Evolutionary conservation across 2,888 invertebrate genomes (phyloP).

Genomic region (Morpho achilles): DNA sequence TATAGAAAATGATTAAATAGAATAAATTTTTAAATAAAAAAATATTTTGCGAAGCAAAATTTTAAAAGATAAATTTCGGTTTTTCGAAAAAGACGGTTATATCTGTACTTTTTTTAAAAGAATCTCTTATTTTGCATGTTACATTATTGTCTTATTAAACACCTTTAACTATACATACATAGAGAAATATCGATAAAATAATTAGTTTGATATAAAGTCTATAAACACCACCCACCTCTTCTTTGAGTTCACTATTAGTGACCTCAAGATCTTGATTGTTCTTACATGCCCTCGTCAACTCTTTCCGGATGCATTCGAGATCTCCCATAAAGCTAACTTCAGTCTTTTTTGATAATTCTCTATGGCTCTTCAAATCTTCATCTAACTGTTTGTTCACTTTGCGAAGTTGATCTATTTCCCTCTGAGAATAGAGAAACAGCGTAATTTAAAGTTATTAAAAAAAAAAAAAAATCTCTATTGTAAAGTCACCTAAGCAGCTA

Average conservation of each 20-base stretch:
- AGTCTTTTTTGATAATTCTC: constrained; percentile 63
- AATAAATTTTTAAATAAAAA: no score
- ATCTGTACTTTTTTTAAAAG: no score
- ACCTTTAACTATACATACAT: no score
- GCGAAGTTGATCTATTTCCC: constrained; percentile 58
- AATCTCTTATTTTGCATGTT: no score
- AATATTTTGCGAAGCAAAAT: no score
- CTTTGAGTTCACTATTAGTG: constrained; percentile 83
- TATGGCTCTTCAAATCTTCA: constrained; percentile 68
- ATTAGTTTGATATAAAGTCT: not conserved
- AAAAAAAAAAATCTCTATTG: not conserved
- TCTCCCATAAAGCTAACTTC: constrained; percentile 69
- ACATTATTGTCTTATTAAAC: no score
- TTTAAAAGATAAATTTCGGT: no score
- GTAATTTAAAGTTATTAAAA: not conserved
- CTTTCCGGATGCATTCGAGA: constrained; percentile 69
- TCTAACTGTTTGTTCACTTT: constrained; percentile 61
- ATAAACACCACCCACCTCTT: constrained; percentile 75
- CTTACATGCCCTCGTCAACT: constrained; percentile 74
- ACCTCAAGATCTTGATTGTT: constrained; percentile 82
- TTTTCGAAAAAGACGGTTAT: no score
- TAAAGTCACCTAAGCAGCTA: no score
- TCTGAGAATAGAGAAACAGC: constrained; percentile 38
- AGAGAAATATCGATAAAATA: no score
- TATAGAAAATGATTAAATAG: no score